These are phyloP conservation scores for Amphimedon queenslandica DNA, from an alignment of 37 sponge, comb jelly and placozoan genomes.

Conservation along the genomic window DNA sequence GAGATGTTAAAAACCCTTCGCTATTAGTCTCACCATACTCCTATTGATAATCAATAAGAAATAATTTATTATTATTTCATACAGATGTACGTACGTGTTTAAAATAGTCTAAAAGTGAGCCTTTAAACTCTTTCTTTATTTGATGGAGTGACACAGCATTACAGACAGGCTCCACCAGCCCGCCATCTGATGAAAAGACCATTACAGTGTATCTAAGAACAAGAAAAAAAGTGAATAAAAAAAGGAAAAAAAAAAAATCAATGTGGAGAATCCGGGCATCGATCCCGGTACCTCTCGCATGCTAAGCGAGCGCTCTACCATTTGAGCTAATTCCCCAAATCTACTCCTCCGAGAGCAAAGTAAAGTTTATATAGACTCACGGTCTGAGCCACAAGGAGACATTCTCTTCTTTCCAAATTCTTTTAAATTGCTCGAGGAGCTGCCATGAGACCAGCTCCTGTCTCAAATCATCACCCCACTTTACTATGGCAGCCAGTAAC, in stretches of 20 bases:
- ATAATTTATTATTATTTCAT: neutral
- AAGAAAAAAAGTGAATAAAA: neutral
- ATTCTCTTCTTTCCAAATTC: conserved; percentile 83
- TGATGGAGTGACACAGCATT: conserved; percentile 98
- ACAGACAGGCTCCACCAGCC: conserved; percentile 88
- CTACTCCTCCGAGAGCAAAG: neutral
- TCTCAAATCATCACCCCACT: conserved; percentile 94
- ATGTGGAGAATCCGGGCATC: conserved; percentile 39
- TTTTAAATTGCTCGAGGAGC: conserved; percentile 84
- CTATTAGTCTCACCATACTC: conserved; percentile 84
- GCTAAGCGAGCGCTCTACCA: conserved; percentile 50
- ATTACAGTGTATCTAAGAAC: conserved; percentile 68
- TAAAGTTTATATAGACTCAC: conserved; percentile 24
- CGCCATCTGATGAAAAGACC: conserved; percentile 81
- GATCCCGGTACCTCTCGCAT: conserved; percentile 45
- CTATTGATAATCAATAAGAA: too few species aligned
- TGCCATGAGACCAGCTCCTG: conserved; percentile 90
- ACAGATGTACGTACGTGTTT: conserved; percentile 11
- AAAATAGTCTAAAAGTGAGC: conserved; percentile 81
- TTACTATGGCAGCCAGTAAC: conserved; percentile 84
- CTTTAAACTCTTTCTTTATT: conserved; percentile 83
- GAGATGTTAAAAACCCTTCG: conserved; percentile 78
- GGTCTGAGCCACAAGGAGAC: conserved; percentile 80
- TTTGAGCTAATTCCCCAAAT: conserved; percentile 47
- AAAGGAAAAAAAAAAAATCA: conserved; percentile 7